Base-by-base conservation (phyloP, 2,888 invertebrate species). In the Drosophila flavopinicola region DNA sequence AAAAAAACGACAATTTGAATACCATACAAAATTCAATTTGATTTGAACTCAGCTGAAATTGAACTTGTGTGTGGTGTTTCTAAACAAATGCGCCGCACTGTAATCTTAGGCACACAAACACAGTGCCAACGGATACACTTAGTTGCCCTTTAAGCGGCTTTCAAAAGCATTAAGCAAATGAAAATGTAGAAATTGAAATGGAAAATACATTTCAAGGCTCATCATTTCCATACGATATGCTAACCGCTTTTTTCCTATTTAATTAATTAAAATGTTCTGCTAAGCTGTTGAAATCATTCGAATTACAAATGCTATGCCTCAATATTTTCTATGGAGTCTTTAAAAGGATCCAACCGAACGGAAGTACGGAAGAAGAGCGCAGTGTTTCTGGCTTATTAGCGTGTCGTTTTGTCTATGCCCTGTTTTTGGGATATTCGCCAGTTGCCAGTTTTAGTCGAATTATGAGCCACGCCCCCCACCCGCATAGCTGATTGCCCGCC, bases 131-230 rank as follows among this genome's bases (percentile, higher is more conserved):
- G 27, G 13, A 54, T 52, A 60, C 41, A 63, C 44, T 52, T 53
- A 51, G 42, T 48, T 49, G 65, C 49, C 45, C 29, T 6, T 41
- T 79, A 84, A 86, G 84, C 86, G 30, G 80, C 86, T 83, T 83
- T 75, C 37, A 68, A 68, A 66, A 65, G 72, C 86, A 83, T 83
- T 85, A 79, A 42, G 64, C 66, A 82, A 83, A 79, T 79, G 79
- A 85, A 82, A 78, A 67, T 72, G 58, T 79, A 53, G 30, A 66
- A 63, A 66, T 54, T 61, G 58, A 64, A 75, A 66, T 69, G 48
- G 23, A 42, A 24, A 45, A 56, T 64, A 54, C 61, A 66, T 52
- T 58, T 37, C 49, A 38, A 11, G 13, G 47, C 54, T 58, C 45
- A 66, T 64, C n/a, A n/a, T n/a, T n/a, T n/a, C n/a, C n/a, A 20